Conservation (phyloP, 2,113 vertebrate species). For the Plecotus auritus region DNA sequence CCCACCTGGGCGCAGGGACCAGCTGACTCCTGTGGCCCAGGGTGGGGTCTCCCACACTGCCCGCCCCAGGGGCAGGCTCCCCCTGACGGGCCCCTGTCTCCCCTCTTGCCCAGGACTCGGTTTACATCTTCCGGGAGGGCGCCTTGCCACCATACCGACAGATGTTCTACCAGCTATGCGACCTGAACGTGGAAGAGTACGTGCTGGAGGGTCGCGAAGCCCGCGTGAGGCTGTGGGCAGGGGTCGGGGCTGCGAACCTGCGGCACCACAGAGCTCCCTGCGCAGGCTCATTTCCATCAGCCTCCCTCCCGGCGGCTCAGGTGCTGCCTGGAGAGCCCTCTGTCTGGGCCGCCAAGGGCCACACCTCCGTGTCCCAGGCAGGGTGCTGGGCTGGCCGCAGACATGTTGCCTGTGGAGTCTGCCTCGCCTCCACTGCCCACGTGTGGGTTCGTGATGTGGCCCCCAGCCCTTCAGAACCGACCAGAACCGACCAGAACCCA, state of each 20-base stretch:
- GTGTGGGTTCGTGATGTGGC: rapidly evolving
- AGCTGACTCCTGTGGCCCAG: neutral
- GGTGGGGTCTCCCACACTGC: rapidly evolving
- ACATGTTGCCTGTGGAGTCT: rapidly evolving
- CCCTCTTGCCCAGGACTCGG: constrained; percentile 83
- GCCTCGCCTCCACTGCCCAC: rapidly evolving
- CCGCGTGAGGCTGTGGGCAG: rapidly evolving
- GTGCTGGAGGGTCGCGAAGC: neutral
- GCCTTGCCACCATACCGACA: constrained; percentile 95
- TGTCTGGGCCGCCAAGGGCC: rapidly evolving
- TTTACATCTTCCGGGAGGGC: constrained; percentile 91
- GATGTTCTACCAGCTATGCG: constrained; percentile 99
- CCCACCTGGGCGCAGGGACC: neutral
- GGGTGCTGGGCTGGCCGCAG: neutral
- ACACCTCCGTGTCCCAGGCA: rapidly evolving
- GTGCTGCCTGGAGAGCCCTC: neutral
- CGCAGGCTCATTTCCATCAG: rapidly evolving
- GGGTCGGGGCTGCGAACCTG: neutral
- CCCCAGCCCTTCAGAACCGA: rapidly evolving
- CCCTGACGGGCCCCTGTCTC: rapidly evolving
- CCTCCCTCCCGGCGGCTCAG: rapidly evolving
- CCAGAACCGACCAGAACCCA: rapidly evolving
- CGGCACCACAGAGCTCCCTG: neutral
- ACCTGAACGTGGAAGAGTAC: constrained; percentile 92
- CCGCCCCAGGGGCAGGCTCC: rapidly evolving